phyloP scores from a whole-genome alignment of 2,888 invertebrate genomes.

The Parthenolecanium corni region DNA sequence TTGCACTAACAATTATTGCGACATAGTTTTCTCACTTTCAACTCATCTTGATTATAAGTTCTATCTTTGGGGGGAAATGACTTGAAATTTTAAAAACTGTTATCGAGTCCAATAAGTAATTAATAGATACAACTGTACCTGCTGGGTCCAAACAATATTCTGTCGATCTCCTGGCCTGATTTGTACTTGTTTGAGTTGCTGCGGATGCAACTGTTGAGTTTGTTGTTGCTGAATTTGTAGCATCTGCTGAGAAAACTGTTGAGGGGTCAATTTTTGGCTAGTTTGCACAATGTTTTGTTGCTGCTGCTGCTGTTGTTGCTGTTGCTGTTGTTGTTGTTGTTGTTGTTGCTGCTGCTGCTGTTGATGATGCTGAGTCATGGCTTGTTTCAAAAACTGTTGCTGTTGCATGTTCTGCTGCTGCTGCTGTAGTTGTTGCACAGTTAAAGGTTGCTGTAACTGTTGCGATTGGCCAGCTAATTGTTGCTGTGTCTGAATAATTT shows the following conservation, averaged over 20 bases:
- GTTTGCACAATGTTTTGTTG: conserved; percentile 32
- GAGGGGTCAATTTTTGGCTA: conserved; percentile 15
- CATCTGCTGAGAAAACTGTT: conserved; percentile 23
- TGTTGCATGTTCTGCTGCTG: conserved; percentile 39
- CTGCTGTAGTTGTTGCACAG: conserved; percentile 34
- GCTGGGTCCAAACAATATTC: conserved; percentile 19
- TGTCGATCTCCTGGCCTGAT: conserved; percentile 26
- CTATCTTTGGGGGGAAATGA: too few relatives aligned
- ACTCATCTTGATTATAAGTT: too few relatives aligned
- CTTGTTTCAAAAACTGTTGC: conserved; percentile 32
- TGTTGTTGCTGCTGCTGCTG: conserved; percentile 35
- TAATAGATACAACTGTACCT: neutral
- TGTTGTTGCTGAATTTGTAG: conserved; percentile 25
- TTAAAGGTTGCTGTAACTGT: conserved; percentile 44
- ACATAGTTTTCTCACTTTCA: too few relatives aligned
- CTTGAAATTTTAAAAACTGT: neutral
- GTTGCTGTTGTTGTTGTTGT: conserved; percentile 34
- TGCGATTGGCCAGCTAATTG: conserved; percentile 36
- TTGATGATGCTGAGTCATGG: conserved; percentile 36
- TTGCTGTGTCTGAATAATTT: conserved; percentile 35
- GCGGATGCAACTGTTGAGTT: conserved; percentile 19
- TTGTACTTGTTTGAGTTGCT: conserved; percentile 31
- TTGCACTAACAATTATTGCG: too few relatives aligned
- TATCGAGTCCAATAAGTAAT: neutral
- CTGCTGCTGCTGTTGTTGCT: conserved; percentile 36